Percentiles rank a stretch among this genome's conserved stretches.
Evolutionary conservation across 2,888 invertebrate species (phyloP).

Genomic region (Oxytorus armatus): DNA sequence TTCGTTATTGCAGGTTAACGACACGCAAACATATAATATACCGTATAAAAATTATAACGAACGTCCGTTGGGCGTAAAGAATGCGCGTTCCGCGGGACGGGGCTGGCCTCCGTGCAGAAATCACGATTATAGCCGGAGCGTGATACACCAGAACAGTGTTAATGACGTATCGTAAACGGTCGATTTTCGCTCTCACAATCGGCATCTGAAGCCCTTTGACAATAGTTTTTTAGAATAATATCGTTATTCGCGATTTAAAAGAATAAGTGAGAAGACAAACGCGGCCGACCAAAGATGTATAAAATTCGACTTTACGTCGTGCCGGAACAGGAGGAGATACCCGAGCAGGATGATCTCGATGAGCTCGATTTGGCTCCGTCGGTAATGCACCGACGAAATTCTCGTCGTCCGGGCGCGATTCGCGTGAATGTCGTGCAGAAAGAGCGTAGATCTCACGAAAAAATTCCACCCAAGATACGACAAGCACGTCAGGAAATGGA

Average conservation of each 20-base stretch:
- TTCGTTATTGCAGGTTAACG: slow-evolving; percentile 50
- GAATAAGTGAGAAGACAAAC: neutral
- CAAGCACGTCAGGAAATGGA: slow-evolving; percentile 69
- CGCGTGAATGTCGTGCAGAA: slow-evolving; percentile 72
- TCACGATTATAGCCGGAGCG: slow-evolving; percentile 18
- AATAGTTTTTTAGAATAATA: neutral
- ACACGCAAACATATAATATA: neutral
- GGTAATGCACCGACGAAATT: slow-evolving; percentile 73
- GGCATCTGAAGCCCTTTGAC: neutral
- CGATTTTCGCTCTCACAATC: neutral
- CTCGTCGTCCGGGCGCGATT: slow-evolving; percentile 72
- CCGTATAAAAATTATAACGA: neutral
- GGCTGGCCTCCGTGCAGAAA: slow-evolving; percentile 66
- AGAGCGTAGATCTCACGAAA: slow-evolving; percentile 67
- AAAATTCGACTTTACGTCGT: slow-evolving; percentile 77
- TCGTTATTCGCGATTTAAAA: neutral
- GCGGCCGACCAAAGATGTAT: slow-evolving; percentile 69
- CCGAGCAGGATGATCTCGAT: slow-evolving; percentile 70
- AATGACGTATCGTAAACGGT: neutral
- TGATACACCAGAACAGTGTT: slow-evolving; percentile 3
- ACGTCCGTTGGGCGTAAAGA: slow-evolving; percentile 31
- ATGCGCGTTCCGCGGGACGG: slow-evolving; percentile 63
- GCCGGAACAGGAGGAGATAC: slow-evolving; percentile 74
- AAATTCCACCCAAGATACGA: slow-evolving; percentile 65
- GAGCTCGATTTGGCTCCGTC: slow-evolving; percentile 69